A percentile compares a stretch with the other conserved stretches of the same genome.
These are phyloP conservation scores for Pollenia amentaria DNA, from an alignment of 2,888 invertebrate genomes.

Conservation along the genomic window DNA sequence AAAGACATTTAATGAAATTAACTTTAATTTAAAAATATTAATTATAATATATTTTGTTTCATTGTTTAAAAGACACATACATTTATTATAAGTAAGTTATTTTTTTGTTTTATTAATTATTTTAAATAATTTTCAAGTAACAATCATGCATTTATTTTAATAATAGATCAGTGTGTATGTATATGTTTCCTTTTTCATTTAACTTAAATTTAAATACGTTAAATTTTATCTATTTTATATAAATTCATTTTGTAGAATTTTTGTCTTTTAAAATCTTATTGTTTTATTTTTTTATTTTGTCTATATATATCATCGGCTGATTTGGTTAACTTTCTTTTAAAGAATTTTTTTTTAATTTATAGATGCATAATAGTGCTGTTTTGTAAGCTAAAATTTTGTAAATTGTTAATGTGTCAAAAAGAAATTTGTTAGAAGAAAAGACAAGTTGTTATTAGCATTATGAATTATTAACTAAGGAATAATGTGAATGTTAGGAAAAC, in stretches of 20 bases:
- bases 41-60: constrained; percentile 20
- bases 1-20: constrained; percentile 33
- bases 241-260: constrained; percentile 21
- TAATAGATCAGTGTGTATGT: constrained; percentile 12
- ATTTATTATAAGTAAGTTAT: constrained; percentile 40
- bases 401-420: constrained; percentile 55
- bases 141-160: constrained; percentile 65
- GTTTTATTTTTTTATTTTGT: constrained; percentile 12
- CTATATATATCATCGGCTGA: constrained; percentile 55
- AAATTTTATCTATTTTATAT: constrained; percentile 5
- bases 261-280: constrained; percentile 63
- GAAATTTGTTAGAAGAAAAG: constrained; percentile 37
- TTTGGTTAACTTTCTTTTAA: constrained; percentile 13
- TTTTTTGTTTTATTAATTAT: constrained; percentile 15
- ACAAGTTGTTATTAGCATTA: constrained; percentile 48
- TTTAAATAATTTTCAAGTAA: constrained; percentile 37
- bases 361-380: constrained; percentile 85
- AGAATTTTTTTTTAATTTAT: constrained; percentile 77
- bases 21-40: not conserved
- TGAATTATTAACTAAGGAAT: not conserved
- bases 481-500: not conserved
- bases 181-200: constrained; percentile 30
- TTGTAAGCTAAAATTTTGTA: constrained; percentile 82
- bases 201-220: constrained; percentile 2
- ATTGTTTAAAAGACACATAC: constrained; percentile 62